Evolutionary conservation across 2,113 vertebrate species (phyloP).

Genomic region (Parotia lawesii): DNA sequence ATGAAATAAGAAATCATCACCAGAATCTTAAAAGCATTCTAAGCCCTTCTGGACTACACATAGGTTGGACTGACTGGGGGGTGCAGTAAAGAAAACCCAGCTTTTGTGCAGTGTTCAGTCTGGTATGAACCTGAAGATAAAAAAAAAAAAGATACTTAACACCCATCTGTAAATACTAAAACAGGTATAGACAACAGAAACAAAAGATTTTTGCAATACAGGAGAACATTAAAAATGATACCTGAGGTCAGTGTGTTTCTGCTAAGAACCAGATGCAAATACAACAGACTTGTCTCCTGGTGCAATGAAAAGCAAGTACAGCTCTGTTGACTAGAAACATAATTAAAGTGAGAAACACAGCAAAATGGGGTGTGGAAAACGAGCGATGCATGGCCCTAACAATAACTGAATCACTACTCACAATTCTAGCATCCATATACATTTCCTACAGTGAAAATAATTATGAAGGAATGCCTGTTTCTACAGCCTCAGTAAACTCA

Average conservation of each 20-base stretch:
- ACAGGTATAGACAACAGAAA: neutral
- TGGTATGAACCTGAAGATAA: neutral
- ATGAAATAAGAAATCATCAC: neutral
- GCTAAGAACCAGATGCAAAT: neutral
- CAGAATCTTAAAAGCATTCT: neutral
- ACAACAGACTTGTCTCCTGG: neutral
- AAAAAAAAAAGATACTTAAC: neutral
- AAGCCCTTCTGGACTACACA: neutral
- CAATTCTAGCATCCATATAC: neutral
- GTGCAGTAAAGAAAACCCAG: neutral
- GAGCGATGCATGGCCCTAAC: rapidly evolving
- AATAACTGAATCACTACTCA: neutral
- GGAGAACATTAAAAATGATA: neutral
- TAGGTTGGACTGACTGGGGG: neutral
- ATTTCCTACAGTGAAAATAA: neutral
- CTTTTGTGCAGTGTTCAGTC: neutral
- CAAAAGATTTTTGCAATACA: neutral
- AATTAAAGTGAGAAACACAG: neutral
- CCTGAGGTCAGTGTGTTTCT: neutral
- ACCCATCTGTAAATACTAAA: neutral
- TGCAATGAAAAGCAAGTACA: neutral
- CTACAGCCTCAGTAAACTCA: neutral
- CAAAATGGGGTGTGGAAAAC: rapidly evolving
- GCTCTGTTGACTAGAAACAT: neutral
- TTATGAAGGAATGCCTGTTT: neutral